Base-by-base conservation (phyloP, 2,797 vertebrate species). In the Bradypodion ventrale region DNA sequence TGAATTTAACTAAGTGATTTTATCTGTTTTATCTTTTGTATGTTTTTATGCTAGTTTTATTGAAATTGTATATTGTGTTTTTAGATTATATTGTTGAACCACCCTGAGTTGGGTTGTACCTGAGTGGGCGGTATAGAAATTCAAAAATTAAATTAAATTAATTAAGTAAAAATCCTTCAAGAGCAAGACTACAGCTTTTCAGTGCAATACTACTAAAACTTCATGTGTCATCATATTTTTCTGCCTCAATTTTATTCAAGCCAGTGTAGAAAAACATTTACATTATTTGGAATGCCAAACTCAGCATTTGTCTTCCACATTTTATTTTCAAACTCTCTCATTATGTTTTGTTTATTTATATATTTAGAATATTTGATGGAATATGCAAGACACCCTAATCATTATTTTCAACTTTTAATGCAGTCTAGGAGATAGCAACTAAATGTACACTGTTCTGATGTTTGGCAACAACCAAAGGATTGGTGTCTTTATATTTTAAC, bases 241-340 rank as follows among this genome's bases (percentile, higher is more conserved):
- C 62, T 74, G 68, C 74, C 80, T 82, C 56, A 74, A 62, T 73
- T 82, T 74, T 37, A 63, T 82, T 23, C 2, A 23, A 60, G 37
- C 37, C 59, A 44, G 3, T 62, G 80, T 10, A 70, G 52, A 60
- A 63, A 82, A 82, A 40, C 70, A 32, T 73, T 73, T 80, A 49
- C 23, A 56, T 62, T 82, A 32, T 25, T 74, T 73, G 29, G 16
- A 82, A 63, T 73, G 37, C 56, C 66, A 80, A 69, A 70, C 49
- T 56, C n/a, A 72, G 7, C 56, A 56, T 6, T 72, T 63, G 16
- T n/a, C 21, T 35, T 60, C 8, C 29, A 37, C 7, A 25, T 70
- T 8, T 32, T 73, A 59, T 40, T 32, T 81, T 73, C 37, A 73
- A 15, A 7, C 46, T 29, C 15, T 56, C 49, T 21, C 35, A 62